A percentile compares a stretch with the other conserved stretches of the same genome.
Conservation (phyloP, 2,113 vertebrate genomes). For the Nothocercus julius region DNA sequence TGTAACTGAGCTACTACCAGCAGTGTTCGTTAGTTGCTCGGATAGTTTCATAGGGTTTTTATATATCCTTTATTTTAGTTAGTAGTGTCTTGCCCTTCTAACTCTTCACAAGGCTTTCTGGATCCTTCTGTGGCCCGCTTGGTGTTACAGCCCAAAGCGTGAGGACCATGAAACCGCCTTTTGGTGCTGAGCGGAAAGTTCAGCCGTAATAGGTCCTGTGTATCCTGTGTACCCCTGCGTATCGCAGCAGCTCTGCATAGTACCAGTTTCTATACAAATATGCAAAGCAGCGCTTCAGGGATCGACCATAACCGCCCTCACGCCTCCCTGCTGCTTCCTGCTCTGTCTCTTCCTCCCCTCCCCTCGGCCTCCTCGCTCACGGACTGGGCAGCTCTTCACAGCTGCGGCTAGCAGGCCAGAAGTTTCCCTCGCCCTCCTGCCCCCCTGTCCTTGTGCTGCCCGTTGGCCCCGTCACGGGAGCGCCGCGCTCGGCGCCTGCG, state of each 20-base stretch:
- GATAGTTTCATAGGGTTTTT: background rate
- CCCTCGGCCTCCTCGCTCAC: background rate
- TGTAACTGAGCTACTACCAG: background rate
- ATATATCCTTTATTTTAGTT: background rate
- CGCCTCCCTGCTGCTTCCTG: background rate
- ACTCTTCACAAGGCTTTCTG: background rate
- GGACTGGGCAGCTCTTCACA: accelerated
- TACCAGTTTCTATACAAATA: accelerated
- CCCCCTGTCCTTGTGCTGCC: accelerated
- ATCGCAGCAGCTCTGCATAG: background rate
- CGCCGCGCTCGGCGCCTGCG: background rate
- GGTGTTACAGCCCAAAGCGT: background rate
- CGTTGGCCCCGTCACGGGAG: no score
- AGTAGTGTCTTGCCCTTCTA: background rate
- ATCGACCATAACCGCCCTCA: background rate
- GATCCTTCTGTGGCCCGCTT: background rate
- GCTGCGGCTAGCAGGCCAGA: accelerated
- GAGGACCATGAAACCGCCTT: background rate
- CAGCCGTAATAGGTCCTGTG: background rate
- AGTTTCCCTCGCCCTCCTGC: accelerated
- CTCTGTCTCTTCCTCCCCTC: no score
- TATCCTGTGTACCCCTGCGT: background rate
- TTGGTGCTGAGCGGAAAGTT: background rate
- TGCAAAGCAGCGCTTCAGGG: accelerated
- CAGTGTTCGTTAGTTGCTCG: background rate